Evolutionary conservation across 2,113 vertebrate genomes (phyloP).

Genomic region (Dipodomys ordii): DNA sequence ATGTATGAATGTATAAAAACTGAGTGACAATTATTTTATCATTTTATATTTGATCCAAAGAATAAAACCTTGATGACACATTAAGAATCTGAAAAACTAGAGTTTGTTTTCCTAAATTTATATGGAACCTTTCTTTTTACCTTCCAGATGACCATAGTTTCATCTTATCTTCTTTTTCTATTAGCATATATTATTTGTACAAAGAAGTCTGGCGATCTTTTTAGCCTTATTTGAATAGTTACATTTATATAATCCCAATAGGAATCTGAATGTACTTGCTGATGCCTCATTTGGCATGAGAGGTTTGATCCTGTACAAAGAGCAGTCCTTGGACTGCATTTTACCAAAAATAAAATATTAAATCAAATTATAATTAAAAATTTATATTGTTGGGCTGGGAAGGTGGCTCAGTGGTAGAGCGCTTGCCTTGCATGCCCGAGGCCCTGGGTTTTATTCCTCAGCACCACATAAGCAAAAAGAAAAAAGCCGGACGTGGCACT

Average conservation of each 20-base stretch:
- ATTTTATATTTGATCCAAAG: slow-evolving; percentile 16
- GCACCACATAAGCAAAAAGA: no score
- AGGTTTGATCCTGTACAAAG: neutral
- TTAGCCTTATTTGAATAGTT: slow-evolving; percentile 3
- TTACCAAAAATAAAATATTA: neutral
- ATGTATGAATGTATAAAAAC: neutral
- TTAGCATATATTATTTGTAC: no score
- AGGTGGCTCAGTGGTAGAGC: no score
- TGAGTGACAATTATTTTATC: neutral
- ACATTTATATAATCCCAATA: neutral
- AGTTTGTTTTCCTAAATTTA: slow-evolving; percentile 8
- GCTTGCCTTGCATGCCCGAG: no score
- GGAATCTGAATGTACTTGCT: neutral
- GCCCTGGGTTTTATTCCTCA: no score
- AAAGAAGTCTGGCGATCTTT: neutral
- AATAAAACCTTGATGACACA: neutral
- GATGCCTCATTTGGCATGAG: neutral
- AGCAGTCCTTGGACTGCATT: neutral
- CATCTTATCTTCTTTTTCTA: no score
- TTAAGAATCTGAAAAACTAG: neutral
- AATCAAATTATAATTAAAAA: neutral
- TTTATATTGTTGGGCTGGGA: neutral
- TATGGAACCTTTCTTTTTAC: neutral
- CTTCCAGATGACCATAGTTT: no score
- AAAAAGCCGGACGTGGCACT: no score